Percentiles rank a stretch among this genome's conserved stretches.
Conservation (phyloP, 1,140 invertebrate genomes). For the Ips nitidus region DNA sequence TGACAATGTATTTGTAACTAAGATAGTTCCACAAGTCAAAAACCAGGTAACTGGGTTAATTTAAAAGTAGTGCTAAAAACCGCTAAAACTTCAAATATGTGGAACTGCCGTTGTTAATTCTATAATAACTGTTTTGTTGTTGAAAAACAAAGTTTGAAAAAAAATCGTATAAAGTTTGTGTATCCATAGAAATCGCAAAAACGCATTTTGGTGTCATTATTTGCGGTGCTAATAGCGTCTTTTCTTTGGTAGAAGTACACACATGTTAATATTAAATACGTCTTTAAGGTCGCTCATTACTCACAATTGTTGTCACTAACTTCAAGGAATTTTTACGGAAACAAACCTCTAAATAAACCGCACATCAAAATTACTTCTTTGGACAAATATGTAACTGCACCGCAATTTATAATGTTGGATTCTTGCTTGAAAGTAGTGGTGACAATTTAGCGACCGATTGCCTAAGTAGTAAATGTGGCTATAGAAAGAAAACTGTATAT, state of each 20-base stretch:
- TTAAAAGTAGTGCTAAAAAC: too few species aligned
- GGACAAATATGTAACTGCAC: neutral
- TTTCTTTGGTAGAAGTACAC: conserved; percentile 37
- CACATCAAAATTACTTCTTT: neutral
- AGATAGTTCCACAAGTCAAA: too few species aligned
- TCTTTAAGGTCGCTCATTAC: conserved; percentile 20
- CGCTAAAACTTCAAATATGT: too few species aligned
- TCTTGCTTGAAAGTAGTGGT: neutral
- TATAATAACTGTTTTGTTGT: too few species aligned
- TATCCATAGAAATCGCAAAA: neutral
- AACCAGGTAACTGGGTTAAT: too few species aligned
- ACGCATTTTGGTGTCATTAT: conserved; percentile 36
- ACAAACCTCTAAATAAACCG: too few species aligned
- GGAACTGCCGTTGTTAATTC: too few species aligned
- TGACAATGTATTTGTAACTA: too few species aligned
- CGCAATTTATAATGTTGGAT: neutral
- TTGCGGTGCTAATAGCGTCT: conserved; percentile 43
- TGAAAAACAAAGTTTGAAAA: too few species aligned
- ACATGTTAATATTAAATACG: conserved; percentile 29
- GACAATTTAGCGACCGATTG: conserved; percentile 27
- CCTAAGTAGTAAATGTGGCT: conserved; percentile 50
- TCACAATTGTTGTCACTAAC: neutral
- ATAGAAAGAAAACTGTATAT: conserved; percentile 42
- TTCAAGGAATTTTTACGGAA: neutral
- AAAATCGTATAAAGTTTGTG: too few species aligned